Evolutionary conservation across 1,140 invertebrate species (phyloP).

Genomic region (Trissolcus basalis): DNA sequence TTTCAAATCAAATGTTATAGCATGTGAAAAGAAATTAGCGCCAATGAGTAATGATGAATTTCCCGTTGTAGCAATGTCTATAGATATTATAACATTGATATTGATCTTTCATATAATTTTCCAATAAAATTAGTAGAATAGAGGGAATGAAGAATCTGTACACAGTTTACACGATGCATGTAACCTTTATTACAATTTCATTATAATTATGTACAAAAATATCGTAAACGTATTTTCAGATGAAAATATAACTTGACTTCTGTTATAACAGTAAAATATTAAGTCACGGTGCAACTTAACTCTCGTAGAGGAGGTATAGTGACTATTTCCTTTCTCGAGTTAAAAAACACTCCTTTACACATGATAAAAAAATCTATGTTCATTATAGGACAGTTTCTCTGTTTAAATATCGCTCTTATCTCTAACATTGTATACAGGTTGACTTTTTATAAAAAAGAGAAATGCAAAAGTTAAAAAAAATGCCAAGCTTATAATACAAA

Average conservation of each 20-base stretch:
- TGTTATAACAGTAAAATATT: slow-evolving; percentile 68
- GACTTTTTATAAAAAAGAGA: slow-evolving; percentile 70
- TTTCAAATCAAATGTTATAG: slow-evolving; percentile 9
- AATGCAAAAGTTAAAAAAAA: slow-evolving; percentile 28
- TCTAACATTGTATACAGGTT: slow-evolving; percentile 71
- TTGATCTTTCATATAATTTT: neutral
- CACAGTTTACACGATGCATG: slow-evolving; percentile 49
- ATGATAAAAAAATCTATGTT: slow-evolving; percentile 62
- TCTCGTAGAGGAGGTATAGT: slow-evolving; percentile 70
- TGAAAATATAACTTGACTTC: slow-evolving; percentile 70
- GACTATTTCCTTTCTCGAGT: slow-evolving; percentile 70
- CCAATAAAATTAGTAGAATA: neutral
- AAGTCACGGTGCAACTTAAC: slow-evolving; percentile 67
- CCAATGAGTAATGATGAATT: neutral
- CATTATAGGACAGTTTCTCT: slow-evolving; percentile 63
- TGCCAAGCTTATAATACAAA: slow-evolving; percentile 67
- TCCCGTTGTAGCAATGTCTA: neutral
- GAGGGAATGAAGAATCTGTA: neutral
- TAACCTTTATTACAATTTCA: slow-evolving; percentile 69
- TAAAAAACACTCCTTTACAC: slow-evolving; percentile 66
- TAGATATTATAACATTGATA: neutral
- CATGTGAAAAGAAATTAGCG: too few species aligned
- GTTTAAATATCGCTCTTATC: slow-evolving; percentile 70
- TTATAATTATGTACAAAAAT: slow-evolving; percentile 74
- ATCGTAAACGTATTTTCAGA: slow-evolving; percentile 65